phyloP scores from a whole-genome alignment of 2,888 invertebrate species.

The Hyles lineata region DNA sequence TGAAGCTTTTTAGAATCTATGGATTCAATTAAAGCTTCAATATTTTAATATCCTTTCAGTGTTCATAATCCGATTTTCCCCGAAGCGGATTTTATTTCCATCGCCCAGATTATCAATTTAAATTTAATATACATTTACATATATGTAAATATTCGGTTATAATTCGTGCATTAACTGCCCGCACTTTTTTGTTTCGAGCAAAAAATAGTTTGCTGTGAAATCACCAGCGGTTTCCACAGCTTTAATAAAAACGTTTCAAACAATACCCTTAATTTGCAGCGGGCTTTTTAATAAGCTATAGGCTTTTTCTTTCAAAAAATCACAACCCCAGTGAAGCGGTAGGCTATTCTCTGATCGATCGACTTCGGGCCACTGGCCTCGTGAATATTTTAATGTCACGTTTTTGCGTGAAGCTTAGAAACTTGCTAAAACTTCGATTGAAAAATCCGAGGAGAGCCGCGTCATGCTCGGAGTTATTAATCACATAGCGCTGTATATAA shows the following conservation, averaged over 20 bases:
- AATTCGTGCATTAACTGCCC: neutral
- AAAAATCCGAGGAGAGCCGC: conserved; percentile 56
- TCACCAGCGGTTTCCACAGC: neutral
- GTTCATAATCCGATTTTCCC: neutral
- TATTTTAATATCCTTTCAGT: neutral
- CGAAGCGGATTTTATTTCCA: neutral
- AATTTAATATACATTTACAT: neutral
- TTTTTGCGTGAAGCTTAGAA: conserved; percentile 43
- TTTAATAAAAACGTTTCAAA: neutral
- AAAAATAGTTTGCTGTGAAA: neutral
- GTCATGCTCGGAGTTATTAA: conserved; percentile 58
- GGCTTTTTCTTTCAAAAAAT: conserved; percentile 24
- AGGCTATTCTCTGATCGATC: conserved; percentile 45
- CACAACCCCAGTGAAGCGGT: neutral
- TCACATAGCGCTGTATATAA: conserved; percentile 47
- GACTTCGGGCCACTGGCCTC: conserved; percentile 41
- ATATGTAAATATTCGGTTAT: neutral
- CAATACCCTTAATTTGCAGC: neutral
- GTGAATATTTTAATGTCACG: conserved; percentile 65
- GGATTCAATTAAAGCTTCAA: neutral
- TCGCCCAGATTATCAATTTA: neutral
- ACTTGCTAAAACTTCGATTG: conserved; percentile 52
- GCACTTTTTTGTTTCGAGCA: neutral
- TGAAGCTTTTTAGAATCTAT: neutral
- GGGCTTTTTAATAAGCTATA: conserved; percentile 15